Percentiles rank a stretch among this genome's conserved stretches.
phyloP scores from a whole-genome alignment of 2,113 vertebrate species.

The Aythya baeri region DNA sequence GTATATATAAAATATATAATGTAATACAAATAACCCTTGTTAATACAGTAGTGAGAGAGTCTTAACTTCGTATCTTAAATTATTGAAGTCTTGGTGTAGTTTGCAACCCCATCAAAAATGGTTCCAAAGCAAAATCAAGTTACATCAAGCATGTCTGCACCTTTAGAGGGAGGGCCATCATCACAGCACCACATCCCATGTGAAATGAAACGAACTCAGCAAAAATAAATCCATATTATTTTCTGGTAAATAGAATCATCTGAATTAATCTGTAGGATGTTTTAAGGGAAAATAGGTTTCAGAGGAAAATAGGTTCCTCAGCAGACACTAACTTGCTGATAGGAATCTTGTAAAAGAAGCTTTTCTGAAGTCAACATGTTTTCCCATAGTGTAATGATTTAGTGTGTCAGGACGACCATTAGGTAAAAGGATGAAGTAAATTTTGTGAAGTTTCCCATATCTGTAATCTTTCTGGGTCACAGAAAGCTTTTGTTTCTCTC shows the following conservation, averaged over 20 bases:
- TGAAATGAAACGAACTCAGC: background rate
- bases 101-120: background rate
- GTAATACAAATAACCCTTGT: background rate
- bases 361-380: background rate
- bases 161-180: background rate
- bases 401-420: background rate
- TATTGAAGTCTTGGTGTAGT: rapidly evolving
- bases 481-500: background rate
- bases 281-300: background rate
- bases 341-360: background rate
- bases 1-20: background rate
- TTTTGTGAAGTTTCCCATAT: background rate
- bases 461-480: background rate
- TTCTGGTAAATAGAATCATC: background rate
- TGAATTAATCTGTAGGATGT: background rate
- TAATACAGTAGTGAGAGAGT: background rate
- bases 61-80: background rate
- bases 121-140: rapidly evolving
- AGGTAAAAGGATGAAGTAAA: background rate
- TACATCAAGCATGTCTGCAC: background rate
- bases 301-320: background rate
- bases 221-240: background rate
- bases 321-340: background rate
- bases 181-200: background rate
- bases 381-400: background rate